These are phyloP conservation scores for Clarias gariepinus DNA, from an alignment of 2,113 vertebrate genomes.

Conservation along the genomic window DNA sequence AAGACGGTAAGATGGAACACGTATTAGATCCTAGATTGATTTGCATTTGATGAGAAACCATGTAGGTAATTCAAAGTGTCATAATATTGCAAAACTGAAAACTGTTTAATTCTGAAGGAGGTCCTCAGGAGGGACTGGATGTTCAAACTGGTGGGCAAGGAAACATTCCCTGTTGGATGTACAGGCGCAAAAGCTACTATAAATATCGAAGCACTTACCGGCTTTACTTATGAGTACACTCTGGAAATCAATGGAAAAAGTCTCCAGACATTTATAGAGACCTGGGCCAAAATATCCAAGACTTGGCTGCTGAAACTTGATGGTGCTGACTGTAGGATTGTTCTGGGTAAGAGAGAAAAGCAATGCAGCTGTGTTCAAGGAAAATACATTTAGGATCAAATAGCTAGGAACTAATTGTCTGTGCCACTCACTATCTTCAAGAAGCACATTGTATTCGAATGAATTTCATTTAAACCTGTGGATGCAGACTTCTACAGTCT, in stretches of 20 bases:
- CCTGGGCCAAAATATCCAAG: constrained; percentile 82
- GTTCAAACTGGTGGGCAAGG: constrained; percentile 96
- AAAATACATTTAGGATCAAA: not conserved
- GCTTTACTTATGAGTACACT: constrained; percentile 91
- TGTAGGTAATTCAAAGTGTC: not conserved
- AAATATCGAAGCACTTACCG: constrained; percentile 85
- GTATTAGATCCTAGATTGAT: not conserved
- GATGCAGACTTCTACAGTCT: not conserved
- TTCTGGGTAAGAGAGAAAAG: constrained; percentile 80
- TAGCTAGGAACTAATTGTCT: not conserved
- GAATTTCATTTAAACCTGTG: not conserved
- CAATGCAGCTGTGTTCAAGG: not conserved
- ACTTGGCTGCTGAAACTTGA: constrained; percentile 86
- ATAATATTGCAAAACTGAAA: not conserved
- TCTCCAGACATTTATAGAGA: constrained; percentile 85
- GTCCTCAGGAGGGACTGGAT: constrained; percentile 90
- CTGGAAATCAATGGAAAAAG: constrained; percentile 89
- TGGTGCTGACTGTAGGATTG: constrained; percentile 82
- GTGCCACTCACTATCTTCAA: not conserved
- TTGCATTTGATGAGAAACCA: not conserved
- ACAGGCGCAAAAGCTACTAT: constrained; percentile 84
- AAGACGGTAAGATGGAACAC: constrained; percentile 80
- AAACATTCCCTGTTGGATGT: constrained; percentile 84
- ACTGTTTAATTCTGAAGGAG: constrained; percentile 73
- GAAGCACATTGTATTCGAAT: not conserved